Conservation (phyloP, 2,113 vertebrate species). For the Ochotona curzoniae region DNA sequence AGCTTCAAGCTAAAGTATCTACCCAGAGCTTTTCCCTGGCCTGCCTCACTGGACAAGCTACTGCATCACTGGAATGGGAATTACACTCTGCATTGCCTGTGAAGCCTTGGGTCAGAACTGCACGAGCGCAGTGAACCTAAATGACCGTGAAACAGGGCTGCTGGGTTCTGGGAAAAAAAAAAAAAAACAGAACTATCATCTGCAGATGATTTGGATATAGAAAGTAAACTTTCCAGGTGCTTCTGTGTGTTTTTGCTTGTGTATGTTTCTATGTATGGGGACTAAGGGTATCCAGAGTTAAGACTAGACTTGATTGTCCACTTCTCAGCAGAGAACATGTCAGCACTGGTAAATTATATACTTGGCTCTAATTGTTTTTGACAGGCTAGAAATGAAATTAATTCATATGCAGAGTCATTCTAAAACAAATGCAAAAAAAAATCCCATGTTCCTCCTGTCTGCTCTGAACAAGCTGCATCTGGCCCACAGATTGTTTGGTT, state of each 20-base stretch:
- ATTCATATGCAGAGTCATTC: constrained; percentile 39
- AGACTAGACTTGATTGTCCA: neutral
- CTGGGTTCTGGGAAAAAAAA: neutral
- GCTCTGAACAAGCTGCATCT: neutral
- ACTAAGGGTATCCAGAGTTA: neutral
- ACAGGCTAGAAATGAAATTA: neutral
- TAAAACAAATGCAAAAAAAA: constrained; percentile 35
- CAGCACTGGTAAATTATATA: neutral
- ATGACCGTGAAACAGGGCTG: neutral
- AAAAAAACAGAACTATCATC: too few species aligned
- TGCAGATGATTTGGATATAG: neutral
- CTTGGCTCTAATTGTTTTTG: neutral
- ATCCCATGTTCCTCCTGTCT: neutral
- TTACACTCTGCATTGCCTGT: neutral
- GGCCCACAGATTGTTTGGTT: constrained; percentile 54
- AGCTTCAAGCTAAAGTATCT: constrained; percentile 1
- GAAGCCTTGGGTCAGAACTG: neutral
- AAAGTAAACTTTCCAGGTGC: constrained; percentile 1
- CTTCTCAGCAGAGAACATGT: neutral
- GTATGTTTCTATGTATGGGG: neutral
- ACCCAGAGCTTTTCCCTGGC: neutral
- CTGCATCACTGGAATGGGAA: neutral
- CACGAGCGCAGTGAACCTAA: neutral
- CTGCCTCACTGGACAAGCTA: neutral
- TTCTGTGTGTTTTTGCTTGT: neutral